These are phyloP conservation scores for Stictonetta naevosa DNA, from an alignment of 2,113 vertebrate genomes.

Conservation along the genomic window DNA sequence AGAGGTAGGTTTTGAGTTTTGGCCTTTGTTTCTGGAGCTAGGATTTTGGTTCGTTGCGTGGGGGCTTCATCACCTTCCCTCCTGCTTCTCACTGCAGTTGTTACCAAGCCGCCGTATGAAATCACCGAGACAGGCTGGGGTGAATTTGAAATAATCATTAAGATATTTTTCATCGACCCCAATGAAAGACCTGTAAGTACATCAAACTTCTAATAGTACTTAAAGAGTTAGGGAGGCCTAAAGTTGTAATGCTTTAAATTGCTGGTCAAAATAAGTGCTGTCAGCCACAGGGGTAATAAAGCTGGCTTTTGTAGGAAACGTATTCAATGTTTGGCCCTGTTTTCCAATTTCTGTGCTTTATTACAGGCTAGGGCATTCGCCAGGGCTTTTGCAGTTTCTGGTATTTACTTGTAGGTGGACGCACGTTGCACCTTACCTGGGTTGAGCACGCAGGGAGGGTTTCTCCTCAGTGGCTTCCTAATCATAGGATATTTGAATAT, in stretches of 20 bases:
- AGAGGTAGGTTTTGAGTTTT: constrained; percentile 81
- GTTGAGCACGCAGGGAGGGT: background rate
- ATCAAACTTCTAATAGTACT: background rate
- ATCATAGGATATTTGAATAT: background rate
- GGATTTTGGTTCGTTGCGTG: background rate
- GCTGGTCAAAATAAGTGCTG: background rate
- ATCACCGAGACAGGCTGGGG: constrained; percentile 99
- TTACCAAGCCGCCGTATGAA: constrained; percentile 98
- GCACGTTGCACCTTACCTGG: fast-evolving
- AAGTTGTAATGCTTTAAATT: background rate
- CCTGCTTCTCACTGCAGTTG: constrained; percentile 80
- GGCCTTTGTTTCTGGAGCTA: background rate
- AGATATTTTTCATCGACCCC: constrained; percentile 99
- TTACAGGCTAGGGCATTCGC: background rate
- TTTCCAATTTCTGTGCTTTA: background rate
- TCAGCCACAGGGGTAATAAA: background rate
- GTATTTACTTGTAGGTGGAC: fast-evolving
- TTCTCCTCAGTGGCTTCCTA: background rate
- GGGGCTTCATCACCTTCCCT: background rate
- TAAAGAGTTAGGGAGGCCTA: background rate
- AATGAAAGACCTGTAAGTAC: constrained; percentile 95
- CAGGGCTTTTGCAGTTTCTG: background rate
- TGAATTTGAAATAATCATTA: constrained; percentile 99
- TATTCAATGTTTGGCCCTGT: background rate
- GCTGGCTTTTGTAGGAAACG: background rate